Evolutionary conservation across 2,888 invertebrate species (phyloP).

Genomic region (Cyclophora punctaria): DNA sequence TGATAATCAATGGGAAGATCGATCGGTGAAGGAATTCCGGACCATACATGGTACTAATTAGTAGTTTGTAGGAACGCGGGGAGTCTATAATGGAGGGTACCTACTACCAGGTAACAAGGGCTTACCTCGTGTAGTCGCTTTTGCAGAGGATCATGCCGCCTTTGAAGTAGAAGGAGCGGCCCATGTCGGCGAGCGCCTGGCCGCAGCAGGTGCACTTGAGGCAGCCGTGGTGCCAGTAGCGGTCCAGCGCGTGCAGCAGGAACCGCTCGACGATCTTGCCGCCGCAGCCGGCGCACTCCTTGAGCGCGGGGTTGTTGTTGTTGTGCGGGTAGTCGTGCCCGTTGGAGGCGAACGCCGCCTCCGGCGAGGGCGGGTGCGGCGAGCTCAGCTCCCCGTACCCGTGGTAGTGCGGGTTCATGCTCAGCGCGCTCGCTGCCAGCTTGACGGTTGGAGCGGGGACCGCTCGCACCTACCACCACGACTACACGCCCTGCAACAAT

Average conservation of each 20-base stretch:
- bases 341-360: conserved; percentile 79
- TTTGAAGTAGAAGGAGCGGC: conserved; percentile 93
- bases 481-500: conserved; percentile 68
- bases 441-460: conserved; percentile 80
- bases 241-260: conserved; percentile 92
- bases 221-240: conserved; percentile 97
- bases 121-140: conserved; percentile 95
- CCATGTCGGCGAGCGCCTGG: conserved; percentile 92
- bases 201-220: conserved; percentile 95
- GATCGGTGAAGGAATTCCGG: conserved; percentile 41
- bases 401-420: conserved; percentile 95
- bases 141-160: conserved; percentile 96
- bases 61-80: conserved; percentile 26
- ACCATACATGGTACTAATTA: conserved; percentile 53
- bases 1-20: conserved; percentile 61
- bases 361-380: conserved; percentile 84
- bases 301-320: conserved; percentile 78
- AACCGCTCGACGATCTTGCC: conserved; percentile 94
- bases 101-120: conserved; percentile 7
- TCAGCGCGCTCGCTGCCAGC: conserved; percentile 90
- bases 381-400: conserved; percentile 87
- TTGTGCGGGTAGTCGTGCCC: conserved; percentile 77
- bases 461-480: conserved; percentile 68
- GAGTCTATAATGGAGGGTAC: conserved; percentile 11
- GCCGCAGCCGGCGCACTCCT: conserved; percentile 93